Base-by-base conservation (phyloP, 2,888 invertebrate genomes). In the Brachypalpus laphriformis region DNA sequence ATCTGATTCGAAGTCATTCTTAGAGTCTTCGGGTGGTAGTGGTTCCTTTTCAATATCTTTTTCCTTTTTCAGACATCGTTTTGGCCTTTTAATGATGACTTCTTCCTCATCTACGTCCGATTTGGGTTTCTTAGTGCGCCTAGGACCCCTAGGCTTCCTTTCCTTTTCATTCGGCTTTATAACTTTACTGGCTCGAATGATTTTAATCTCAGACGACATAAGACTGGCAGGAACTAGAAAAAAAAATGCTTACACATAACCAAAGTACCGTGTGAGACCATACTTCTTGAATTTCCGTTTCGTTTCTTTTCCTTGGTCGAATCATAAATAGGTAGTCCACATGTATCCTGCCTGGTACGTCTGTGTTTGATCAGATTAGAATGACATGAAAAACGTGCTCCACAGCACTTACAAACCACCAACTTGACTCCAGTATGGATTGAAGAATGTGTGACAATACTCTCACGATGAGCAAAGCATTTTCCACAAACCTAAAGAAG, bases 281-380 rank as follows among this genome's bases (percentile, higher is more conserved):
- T 86, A 89, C 89, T 89, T 87, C 89, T 88, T 25, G 88, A 87
- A 6, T 71, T 87, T 63, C 88, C 82, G n/a, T 87, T 88, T 7
- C 89, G 87, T 54, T 88, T 76, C 1, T 87, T 88, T 59, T 88
- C 88, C 47, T 87, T 88, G 2, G 90, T 89, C 3, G 89, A 87
- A 82, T 89, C 89, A 75, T 88, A 90, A 34, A 90, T 87, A 0
- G 89, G 88, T 11, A 90, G 88, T 2, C 93, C 93, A 87, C 93
- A 93, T 6, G 91, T 91, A 25, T 89, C 90, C 0, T 92, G 92
- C 63, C 92, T 91, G n/a, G 92, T 91, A 7, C 90, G 89, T 34
- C 92, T 90, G 88, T 93, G 93, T 87, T 93, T 93, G 16, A 91
- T 89, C 18, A 93, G 88, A 89, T 93, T 93, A 3, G 93, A 92